Conservation (phyloP, 1,140 invertebrate genomes). For the Nixonia krombeini region DNA sequence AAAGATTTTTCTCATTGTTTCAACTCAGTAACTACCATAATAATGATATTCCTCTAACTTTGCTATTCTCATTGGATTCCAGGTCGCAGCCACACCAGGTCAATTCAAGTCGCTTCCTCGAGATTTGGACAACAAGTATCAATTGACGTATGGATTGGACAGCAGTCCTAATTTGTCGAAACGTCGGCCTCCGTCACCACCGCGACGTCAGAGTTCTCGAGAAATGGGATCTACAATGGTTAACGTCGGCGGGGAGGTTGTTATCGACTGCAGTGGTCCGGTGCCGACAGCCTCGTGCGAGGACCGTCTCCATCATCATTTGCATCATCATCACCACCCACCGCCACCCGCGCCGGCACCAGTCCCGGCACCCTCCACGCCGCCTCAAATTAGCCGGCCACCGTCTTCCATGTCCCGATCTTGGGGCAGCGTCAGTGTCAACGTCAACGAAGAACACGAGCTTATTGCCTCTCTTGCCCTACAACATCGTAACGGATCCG, state of each 20-base stretch:
- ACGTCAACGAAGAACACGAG: conserved; percentile 74
- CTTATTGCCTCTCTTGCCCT: conserved; percentile 77
- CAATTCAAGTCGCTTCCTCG: conserved; percentile 69
- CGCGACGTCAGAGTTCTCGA: conserved; percentile 79
- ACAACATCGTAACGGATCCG: conserved; percentile 83
- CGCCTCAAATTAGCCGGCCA: conserved; percentile 65
- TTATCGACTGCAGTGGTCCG: conserved; percentile 71
- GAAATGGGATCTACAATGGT: conserved; percentile 56
- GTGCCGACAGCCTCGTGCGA: conserved; percentile 67
- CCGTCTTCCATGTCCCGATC: conserved; percentile 73
- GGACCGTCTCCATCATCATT: conserved; percentile 59
- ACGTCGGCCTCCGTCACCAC: conserved; percentile 84
- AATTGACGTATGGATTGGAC: conserved; percentile 67
- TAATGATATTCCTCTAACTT: neutral
- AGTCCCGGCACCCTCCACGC: conserved; percentile 39
- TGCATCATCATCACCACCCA: conserved; percentile 55
- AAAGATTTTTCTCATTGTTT: neutral
- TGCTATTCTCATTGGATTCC: too few relatives aligned
- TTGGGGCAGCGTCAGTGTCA: conserved; percentile 72
- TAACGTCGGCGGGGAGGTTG: conserved; percentile 62
- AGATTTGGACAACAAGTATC: conserved; percentile 70
- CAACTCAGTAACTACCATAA: too few relatives aligned
- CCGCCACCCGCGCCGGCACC: conserved; percentile 73
- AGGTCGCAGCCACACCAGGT: conserved; percentile 66
- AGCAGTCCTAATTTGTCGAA: conserved; percentile 68